Base-by-base conservation (phyloP, 2,797 vertebrate genomes). In the Gobionotothen gibberifrons region DNA sequence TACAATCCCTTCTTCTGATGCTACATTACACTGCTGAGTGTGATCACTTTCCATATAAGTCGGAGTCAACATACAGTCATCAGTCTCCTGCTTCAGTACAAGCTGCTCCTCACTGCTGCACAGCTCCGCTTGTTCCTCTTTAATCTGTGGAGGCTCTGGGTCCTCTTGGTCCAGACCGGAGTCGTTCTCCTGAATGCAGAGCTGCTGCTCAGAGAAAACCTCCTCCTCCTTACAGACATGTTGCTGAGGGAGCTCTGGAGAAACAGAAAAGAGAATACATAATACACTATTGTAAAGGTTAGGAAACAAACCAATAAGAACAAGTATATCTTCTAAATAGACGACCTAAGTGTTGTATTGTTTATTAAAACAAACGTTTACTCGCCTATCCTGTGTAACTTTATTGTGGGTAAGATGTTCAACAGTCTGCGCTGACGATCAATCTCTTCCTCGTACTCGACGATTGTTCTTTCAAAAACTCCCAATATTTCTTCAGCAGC, bases 401-500 rank as follows among this genome's bases (percentile, higher is more conserved):
- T 57, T 0, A 76, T 7, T 12, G 63, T 1, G 0, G 82, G 72
- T 22, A 74, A 19, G 22, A 56, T 5, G 2, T 68, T 74, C 85
- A 69, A 15, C 58, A 74, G 60, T 47, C 29, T 76, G n/a, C 73
- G 67, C 15, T 74, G 85, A 42, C 67, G 73, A 9, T 72, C 32
- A 32, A 78, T 64, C 72, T 87, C 70, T 16, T 69, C 59, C 42
- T 83, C 46, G 10, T 77, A 79, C 0, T 74, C 54, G 1, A 44
- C 16, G 40, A 87, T 51, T 0, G 72, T 62, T 59, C 55, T 75
- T 12, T 75, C 70, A n/a, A 83, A 73, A 3, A 69, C 77, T 17
- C 51, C 60, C 17, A 83, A 79, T 66, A 85, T 85, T 17, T 85
- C 83, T 3, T 74, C 78, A 40, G 74, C 80, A 13, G 78, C 85